Evolutionary conservation across 2,113 vertebrate species (phyloP).

Genomic region (Himantopus leucocephalus): DNA sequence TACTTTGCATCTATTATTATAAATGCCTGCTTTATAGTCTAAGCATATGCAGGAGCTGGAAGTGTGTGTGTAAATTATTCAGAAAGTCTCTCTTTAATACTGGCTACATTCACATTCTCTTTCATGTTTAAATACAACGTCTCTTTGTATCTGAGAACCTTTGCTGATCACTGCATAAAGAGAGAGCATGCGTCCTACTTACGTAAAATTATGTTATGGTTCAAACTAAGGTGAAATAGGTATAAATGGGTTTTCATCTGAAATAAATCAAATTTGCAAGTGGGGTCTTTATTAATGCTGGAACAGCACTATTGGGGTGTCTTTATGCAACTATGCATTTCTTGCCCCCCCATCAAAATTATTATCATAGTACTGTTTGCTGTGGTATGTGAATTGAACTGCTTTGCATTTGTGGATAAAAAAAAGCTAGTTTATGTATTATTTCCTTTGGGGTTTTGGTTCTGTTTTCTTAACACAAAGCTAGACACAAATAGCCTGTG

Average conservation of each 20-base stretch:
- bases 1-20: not conserved
- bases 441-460: not conserved
- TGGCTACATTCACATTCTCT: not conserved
- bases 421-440: not conserved
- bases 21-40: constrained; percentile 17
- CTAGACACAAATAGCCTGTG: not conserved
- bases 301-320: not conserved
- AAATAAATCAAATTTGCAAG: not conserved
- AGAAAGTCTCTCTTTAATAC: not conserved
- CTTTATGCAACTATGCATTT: not conserved
- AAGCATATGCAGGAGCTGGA: constrained; percentile 11
- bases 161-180: not conserved
- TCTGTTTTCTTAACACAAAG: not conserved
- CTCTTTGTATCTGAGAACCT: constrained; percentile 16
- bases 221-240: constrained; percentile 24
- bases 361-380: not conserved
- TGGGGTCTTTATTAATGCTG: not conserved
- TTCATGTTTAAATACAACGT: not conserved
- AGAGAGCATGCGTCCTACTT: not conserved
- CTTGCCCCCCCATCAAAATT: not conserved
- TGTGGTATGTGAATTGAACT: not conserved
- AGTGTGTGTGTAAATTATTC: constrained; percentile 35
- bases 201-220: not conserved
- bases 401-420: not conserved
- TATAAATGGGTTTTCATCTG: not conserved